Evolutionary conservation across 2,797 vertebrate species (phyloP).

Genomic region (Poecilia gillii): DNA sequence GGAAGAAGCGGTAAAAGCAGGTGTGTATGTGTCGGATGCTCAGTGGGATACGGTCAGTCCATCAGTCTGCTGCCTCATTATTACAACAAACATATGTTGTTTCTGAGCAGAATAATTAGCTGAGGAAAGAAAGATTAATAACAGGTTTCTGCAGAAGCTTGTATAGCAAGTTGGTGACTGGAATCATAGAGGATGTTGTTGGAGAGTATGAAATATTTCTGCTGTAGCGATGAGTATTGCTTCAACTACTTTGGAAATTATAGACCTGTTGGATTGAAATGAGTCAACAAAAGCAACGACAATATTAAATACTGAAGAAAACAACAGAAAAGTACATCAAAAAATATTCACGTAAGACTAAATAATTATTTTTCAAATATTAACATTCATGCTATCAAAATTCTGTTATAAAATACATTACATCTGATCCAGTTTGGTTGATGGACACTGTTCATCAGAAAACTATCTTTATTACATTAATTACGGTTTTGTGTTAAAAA

Average conservation of each 20-base stretch:
- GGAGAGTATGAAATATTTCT: neutral
- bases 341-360: neutral
- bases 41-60: constrained; percentile 40
- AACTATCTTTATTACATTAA: neutral
- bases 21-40: constrained; percentile 42
- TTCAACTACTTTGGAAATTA: neutral
- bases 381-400: neutral
- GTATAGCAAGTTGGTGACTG: constrained; percentile 10
- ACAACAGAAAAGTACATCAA: neutral
- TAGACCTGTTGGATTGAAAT: neutral
- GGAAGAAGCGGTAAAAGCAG: constrained; percentile 43
- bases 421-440: neutral
- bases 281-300: neutral
- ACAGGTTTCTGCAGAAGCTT: constrained; percentile 15
- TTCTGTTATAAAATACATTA: neutral
- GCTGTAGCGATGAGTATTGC: neutral
- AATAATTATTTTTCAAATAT: neutral
- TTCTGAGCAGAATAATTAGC: constrained; percentile 45
- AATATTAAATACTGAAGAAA: neutral
- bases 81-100: constrained; percentile 55
- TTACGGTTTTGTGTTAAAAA: neutral
- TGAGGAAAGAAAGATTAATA: constrained; percentile 21
- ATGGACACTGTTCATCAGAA: neutral
- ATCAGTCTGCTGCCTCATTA: constrained; percentile 62
- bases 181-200: neutral